Evolutionary conservation across 2,888 invertebrate genomes (phyloP).

Genomic region (Apoda limacodes): DNA sequence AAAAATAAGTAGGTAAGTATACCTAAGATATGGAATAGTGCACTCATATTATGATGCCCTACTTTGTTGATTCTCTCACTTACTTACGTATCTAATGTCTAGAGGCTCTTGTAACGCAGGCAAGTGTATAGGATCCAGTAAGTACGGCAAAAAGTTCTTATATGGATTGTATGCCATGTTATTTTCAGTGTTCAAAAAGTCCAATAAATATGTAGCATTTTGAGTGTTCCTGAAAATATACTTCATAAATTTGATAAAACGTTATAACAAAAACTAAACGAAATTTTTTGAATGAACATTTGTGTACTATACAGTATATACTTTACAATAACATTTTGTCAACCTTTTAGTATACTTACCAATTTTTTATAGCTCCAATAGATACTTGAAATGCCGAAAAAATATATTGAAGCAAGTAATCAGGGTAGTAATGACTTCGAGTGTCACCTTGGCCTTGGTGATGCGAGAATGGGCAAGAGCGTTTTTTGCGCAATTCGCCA

Average conservation of each 20-base stretch:
- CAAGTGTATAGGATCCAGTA: slow-evolving; percentile 24
- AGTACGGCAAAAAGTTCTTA: slow-evolving; percentile 25
- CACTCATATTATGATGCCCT: too few relatives aligned
- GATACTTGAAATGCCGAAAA: slow-evolving; percentile 28
- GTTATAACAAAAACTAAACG: slow-evolving; percentile 4
- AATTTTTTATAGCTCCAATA: slow-evolving; percentile 33
- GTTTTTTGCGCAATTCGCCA: slow-evolving; percentile 31
- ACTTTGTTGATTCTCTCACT: too few relatives aligned
- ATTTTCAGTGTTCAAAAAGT: slow-evolving; percentile 28
- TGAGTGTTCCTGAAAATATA: slow-evolving; percentile 30
- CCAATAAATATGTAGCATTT: slow-evolving; percentile 32
- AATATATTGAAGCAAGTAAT: slow-evolving; percentile 32
- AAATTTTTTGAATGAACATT: not conserved
- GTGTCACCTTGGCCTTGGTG: slow-evolving; percentile 13
- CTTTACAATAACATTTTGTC: not conserved
- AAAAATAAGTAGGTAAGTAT: too few relatives aligned
- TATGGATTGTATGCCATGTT: slow-evolving; percentile 24
- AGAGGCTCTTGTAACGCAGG: slow-evolving; percentile 22
- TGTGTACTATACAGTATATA: not conserved
- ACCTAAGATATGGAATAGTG: too few relatives aligned
- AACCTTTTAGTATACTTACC: slow-evolving; percentile 25
- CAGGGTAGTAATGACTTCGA: slow-evolving; percentile 29
- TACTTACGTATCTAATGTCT: slow-evolving; percentile 33
- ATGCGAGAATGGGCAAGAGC: slow-evolving; percentile 35
- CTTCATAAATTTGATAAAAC: slow-evolving; percentile 1